phyloP scores from a whole-genome alignment of 2,113 vertebrate genomes.

The Cygnus atratus region DNA sequence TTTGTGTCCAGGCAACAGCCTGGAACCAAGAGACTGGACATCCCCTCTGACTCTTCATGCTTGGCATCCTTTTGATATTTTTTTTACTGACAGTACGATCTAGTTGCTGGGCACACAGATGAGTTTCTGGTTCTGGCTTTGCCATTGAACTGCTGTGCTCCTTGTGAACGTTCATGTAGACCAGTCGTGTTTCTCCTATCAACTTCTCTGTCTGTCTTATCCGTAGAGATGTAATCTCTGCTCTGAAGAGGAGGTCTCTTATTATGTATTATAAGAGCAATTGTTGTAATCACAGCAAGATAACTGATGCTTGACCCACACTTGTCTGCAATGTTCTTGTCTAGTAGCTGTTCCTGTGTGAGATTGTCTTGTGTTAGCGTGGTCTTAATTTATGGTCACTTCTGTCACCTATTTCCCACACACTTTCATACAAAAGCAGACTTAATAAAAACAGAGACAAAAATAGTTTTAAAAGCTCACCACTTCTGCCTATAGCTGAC shows the following conservation, averaged over 20 bases:
- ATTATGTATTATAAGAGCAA: neutral
- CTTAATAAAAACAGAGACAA: neutral
- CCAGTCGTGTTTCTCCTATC: neutral
- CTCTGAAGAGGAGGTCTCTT: neutral
- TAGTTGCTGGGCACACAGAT: neutral
- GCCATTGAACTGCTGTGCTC: neutral
- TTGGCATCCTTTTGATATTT: neutral
- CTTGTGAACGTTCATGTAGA: neutral
- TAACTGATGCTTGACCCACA: neutral
- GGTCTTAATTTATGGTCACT: neutral
- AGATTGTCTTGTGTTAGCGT: neutral
- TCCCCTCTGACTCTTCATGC: neutral
- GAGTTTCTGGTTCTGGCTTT: neutral
- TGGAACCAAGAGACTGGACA: rapidly evolving
- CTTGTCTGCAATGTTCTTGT: neutral
- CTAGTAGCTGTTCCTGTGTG: neutral
- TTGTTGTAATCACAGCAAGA: neutral
- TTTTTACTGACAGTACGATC: neutral
- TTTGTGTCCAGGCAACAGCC: neutral
- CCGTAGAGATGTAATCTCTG: neutral
- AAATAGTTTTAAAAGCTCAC: neutral
- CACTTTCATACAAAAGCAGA: neutral
- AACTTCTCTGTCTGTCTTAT: neutral
- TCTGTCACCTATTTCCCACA: neutral
- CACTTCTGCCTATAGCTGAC: neutral